Percentiles rank a stretch among this genome's conserved stretches.
Conservation (phyloP, 2,888 invertebrate species). For the Pristionchus exspectatus region DNA sequence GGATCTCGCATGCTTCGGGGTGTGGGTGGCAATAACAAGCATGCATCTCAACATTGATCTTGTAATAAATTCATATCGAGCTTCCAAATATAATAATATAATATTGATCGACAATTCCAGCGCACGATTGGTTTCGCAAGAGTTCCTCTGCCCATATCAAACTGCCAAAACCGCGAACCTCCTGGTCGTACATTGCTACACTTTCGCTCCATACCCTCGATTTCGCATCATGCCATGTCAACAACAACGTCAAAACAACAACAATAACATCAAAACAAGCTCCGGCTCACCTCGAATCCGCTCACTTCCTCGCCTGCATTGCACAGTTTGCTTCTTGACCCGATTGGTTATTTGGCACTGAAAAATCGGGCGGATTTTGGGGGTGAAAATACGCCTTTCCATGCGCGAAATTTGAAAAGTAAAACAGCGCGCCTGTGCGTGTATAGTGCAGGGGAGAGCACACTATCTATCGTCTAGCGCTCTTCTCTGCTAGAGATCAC, state of each 20-base stretch:
- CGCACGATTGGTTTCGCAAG: neutral
- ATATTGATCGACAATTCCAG: too few relatives aligned
- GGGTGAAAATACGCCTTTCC: neutral
- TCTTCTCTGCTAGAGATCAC: neutral
- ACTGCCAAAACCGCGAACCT: neutral
- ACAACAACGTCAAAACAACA: neutral
- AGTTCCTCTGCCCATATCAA: neutral
- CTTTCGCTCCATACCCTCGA: neutral
- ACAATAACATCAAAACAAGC: neutral
- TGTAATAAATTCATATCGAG: too few relatives aligned
- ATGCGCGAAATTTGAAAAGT: neutral
- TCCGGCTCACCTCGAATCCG: neutral
- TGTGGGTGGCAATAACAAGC: neutral
- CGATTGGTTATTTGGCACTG: neutral
- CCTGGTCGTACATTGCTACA: neutral
- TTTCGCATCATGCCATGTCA: neutral
- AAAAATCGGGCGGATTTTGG: neutral
- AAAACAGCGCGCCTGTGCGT: neutral
- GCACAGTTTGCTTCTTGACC: neutral
- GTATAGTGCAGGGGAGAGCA: neutral
- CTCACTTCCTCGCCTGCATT: conserved; percentile 24
- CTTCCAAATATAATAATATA: too few relatives aligned
- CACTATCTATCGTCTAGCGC: neutral
- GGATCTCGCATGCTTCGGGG: neutral
- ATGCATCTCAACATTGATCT: neutral